Conservation (phyloP, 2,113 vertebrate genomes). For the Euleptes europaea region DNA sequence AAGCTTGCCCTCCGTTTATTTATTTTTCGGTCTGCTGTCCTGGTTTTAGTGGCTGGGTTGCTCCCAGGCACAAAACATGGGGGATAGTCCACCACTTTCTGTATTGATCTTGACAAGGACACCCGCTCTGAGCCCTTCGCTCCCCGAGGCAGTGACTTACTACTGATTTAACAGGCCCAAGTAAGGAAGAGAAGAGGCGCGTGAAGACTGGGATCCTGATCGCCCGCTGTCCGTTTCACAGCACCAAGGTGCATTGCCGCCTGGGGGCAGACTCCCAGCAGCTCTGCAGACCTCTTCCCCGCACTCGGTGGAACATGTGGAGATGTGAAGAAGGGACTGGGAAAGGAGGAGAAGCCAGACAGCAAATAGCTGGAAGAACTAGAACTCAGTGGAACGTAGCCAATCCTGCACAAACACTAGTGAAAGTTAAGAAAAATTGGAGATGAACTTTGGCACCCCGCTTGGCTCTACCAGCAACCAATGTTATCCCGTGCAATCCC, state of each 20-base stretch:
- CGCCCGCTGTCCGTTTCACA: not conserved
- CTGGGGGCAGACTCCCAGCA: slow-evolving; percentile 19
- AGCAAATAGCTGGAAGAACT: not conserved
- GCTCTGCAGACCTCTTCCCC: slow-evolving; percentile 2
- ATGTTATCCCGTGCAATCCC: not conserved
- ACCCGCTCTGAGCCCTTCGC: slow-evolving; percentile 44
- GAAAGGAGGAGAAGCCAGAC: not conserved
- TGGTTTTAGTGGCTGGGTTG: slow-evolving; percentile 59
- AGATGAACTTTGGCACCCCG: not conserved
- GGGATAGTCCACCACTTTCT: slow-evolving; percentile 49
- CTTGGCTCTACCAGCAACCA: too few species aligned
- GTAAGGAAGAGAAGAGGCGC: slow-evolving; percentile 38
- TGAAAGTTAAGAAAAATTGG: not conserved
- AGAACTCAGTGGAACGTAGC: not conserved
- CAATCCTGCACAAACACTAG: not conserved
- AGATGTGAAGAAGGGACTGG: not conserved
- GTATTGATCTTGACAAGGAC: slow-evolving; percentile 64
- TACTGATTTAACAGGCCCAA: slow-evolving; percentile 56
- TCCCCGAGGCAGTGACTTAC: slow-evolving; percentile 48
- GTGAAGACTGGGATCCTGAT: slow-evolving; percentile 36
- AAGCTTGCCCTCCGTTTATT: slow-evolving; percentile 51
- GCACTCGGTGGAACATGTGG: not conserved
- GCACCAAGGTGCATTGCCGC: not conserved
- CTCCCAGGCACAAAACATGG: slow-evolving; percentile 51
- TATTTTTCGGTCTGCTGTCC: slow-evolving; percentile 10